phyloP scores from a whole-genome alignment of 2,113 vertebrate genomes.

The Thunnus maccoyii region DNA sequence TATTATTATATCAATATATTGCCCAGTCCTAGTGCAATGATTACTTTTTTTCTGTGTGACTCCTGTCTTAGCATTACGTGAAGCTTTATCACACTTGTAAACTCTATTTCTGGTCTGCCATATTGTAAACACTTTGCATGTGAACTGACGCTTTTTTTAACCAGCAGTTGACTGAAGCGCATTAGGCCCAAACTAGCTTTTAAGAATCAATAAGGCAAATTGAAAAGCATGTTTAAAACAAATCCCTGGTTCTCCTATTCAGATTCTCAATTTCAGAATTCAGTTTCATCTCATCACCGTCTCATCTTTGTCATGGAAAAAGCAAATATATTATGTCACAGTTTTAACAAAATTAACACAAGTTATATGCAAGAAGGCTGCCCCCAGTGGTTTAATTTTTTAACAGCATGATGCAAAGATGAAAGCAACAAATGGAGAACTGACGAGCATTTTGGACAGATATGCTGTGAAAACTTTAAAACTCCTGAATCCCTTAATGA shows the following conservation, averaged over 20 bases:
- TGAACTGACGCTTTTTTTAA: slow-evolving; percentile 1
- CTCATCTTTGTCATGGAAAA: not conserved
- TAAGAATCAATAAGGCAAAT: not conserved
- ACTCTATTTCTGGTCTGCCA: not conserved
- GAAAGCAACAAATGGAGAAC: not conserved
- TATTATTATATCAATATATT: too few relatives aligned
- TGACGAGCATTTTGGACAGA: slow-evolving; percentile 14
- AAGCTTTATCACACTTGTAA: slow-evolving; percentile 11
- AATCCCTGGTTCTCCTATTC: not conserved
- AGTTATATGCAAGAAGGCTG: slow-evolving; percentile 26
- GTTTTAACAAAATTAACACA: not conserved
- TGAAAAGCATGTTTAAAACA: slow-evolving; percentile 11
- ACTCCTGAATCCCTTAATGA: not conserved
- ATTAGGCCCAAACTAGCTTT: not conserved
- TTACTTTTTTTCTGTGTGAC: slow-evolving; percentile 9
- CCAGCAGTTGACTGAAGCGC: not conserved
- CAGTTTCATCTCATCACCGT: not conserved
- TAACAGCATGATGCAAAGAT: slow-evolving; percentile 41
- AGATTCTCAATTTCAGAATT: not conserved
- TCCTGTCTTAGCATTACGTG: not conserved
- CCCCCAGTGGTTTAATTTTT: slow-evolving; percentile 28
- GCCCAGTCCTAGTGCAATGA: not conserved
- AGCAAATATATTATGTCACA: not conserved
- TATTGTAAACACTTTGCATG: slow-evolving; percentile 34
- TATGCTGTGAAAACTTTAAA: slow-evolving; percentile 20